phyloP scores from a whole-genome alignment of 2,888 invertebrate genomes.

The Epinotia bilunana region DNA sequence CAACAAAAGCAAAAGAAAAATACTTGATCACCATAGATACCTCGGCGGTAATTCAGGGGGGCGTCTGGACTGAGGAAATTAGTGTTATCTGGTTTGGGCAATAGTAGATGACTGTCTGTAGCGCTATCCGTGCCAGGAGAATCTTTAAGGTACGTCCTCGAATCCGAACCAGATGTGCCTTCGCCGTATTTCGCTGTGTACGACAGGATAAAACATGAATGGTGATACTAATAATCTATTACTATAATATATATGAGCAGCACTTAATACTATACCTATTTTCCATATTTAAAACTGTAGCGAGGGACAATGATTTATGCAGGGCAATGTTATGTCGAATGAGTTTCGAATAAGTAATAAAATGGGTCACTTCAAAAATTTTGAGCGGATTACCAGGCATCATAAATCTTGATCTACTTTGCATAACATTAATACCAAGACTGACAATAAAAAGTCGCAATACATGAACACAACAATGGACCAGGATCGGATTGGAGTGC shows the following conservation, averaged over 20 bases:
- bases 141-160: slow-evolving; percentile 86
- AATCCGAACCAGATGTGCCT: slow-evolving; percentile 79
- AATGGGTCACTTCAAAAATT: slow-evolving; percentile 10
- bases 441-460: slow-evolving; percentile 43
- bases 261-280: neutral
- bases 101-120: slow-evolving; percentile 91
- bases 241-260: neutral
- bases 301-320: slow-evolving; percentile 25
- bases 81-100: slow-evolving; percentile 90
- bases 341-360: slow-evolving; percentile 5
- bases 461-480: slow-evolving; percentile 49
- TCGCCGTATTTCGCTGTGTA: slow-evolving; percentile 69
- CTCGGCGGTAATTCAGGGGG: slow-evolving; percentile 71
- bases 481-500: slow-evolving; percentile 43
- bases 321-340: slow-evolving; percentile 36
- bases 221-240: neutral
- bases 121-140: slow-evolving; percentile 85
- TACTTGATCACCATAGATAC: slow-evolving; percentile 53
- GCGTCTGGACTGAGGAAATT: slow-evolving; percentile 93
- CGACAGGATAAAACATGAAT: slow-evolving; percentile 19
- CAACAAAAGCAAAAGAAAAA: neutral
- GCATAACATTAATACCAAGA: slow-evolving; percentile 48
- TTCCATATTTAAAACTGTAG: slow-evolving; percentile 3
- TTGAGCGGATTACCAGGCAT: slow-evolving; percentile 34
- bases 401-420: slow-evolving; percentile 45